phyloP scores from a whole-genome alignment of 2,113 vertebrate species.

The Solea senegalensis region DNA sequence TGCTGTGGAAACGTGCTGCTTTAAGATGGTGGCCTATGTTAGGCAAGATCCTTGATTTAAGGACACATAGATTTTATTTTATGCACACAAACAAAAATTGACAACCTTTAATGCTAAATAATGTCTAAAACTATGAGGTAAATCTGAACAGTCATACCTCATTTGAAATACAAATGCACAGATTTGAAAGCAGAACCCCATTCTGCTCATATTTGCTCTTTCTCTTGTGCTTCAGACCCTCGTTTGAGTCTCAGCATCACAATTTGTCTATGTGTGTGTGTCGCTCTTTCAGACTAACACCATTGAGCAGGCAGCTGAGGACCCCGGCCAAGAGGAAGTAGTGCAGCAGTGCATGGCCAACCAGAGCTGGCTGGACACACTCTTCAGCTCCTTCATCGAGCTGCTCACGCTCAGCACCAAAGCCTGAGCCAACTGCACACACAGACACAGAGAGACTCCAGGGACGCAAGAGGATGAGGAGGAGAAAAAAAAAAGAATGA shows the following conservation, averaged over 20 bases:
- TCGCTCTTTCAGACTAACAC: slow-evolving; percentile 84
- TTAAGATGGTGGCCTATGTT: too few species aligned
- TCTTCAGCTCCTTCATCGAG: slow-evolving; percentile 91
- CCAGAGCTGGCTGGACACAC: slow-evolving; percentile 92
- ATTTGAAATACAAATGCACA: background rate
- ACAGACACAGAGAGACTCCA: slow-evolving; percentile 11
- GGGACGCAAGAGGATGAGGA: slow-evolving; percentile 18
- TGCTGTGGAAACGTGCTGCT: too few species aligned
- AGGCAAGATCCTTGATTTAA: too few species aligned
- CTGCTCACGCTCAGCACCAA: slow-evolving; percentile 88
- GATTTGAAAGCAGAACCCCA: background rate
- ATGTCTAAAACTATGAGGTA: too few species aligned
- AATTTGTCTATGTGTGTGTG: slow-evolving; percentile 2
- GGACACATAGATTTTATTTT: too few species aligned
- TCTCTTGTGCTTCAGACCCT: background rate
- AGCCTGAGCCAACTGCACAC: slow-evolving; percentile 64
- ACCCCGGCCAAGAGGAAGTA: slow-evolving; percentile 93
- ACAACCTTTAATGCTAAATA: too few species aligned
- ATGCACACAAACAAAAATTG: too few species aligned
- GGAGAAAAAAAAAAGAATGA: slow-evolving; percentile 25
- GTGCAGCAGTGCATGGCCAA: slow-evolving; percentile 97
- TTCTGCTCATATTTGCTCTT: background rate
- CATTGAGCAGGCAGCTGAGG: slow-evolving; percentile 89
- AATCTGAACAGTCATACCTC: too few species aligned
- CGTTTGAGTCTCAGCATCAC: slow-evolving; percentile 6